Evolutionary conservation across 2,113 vertebrate species (phyloP).

Genomic region (Esox niger): DNA sequence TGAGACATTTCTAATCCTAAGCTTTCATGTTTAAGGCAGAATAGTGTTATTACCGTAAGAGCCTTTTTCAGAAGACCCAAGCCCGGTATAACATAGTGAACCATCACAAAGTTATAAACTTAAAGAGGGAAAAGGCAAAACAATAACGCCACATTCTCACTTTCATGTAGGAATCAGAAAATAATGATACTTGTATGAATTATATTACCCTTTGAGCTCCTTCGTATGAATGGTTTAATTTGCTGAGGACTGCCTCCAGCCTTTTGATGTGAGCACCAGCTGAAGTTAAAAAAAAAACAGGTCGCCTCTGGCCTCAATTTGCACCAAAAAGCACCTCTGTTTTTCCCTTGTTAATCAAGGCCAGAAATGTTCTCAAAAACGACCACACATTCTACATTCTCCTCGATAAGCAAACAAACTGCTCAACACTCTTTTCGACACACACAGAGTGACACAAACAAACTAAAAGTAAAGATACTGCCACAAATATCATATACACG

Average conservation of each 20-base stretch:
- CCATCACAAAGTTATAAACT: constrained; percentile 28
- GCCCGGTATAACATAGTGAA: neutral
- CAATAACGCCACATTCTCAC: constrained; percentile 45
- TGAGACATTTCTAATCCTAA: neutral
- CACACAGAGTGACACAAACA: constrained; percentile 1
- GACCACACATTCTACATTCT: constrained; percentile 31
- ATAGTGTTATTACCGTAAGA: neutral
- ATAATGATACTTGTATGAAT: constrained; percentile 50
- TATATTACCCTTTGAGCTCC: constrained; percentile 45
- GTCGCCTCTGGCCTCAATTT: constrained; percentile 58
- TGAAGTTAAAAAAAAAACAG: constrained; percentile 47
- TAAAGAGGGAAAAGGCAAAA: constrained; percentile 20
- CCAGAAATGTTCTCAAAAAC: constrained; percentile 36
- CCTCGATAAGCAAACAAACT: constrained; percentile 6
- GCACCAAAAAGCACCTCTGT: constrained; percentile 59
- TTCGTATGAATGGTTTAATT: constrained; percentile 70
- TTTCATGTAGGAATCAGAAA: constrained; percentile 56
- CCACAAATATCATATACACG: constrained; percentile 31
- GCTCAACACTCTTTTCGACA: neutral
- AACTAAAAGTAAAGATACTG: constrained; percentile 34
- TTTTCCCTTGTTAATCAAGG: constrained; percentile 39
- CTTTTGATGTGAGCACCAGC: constrained; percentile 63
- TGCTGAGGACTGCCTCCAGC: constrained; percentile 45
- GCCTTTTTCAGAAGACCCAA: neutral
- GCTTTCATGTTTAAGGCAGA: neutral